Percentiles rank a stretch among this genome's conserved stretches.
These are phyloP conservation scores for Drosophila leontia DNA, from an alignment of 1,140 invertebrate genomes.

Conservation along the genomic window DNA sequence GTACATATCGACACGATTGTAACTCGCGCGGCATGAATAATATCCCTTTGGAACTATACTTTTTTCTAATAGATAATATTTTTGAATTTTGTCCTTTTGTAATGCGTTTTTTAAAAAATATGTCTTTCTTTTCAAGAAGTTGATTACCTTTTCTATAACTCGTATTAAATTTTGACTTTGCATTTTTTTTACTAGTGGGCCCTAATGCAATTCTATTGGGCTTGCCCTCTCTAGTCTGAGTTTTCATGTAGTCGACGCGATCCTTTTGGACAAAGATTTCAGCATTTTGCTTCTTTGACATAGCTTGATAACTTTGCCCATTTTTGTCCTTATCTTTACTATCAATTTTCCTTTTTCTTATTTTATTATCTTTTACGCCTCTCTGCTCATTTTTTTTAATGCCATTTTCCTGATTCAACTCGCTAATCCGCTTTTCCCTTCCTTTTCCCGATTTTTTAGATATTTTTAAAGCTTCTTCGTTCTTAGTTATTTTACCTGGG, in stretches of 20 bases:
- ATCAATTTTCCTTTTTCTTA: neutral
- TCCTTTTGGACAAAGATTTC: neutral
- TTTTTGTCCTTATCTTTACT: neutral
- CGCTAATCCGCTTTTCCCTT: neutral
- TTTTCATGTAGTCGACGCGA: neutral
- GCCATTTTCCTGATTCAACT: neutral
- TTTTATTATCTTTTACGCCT: neutral
- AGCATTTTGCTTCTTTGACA: neutral
- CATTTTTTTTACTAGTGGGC: neutral
- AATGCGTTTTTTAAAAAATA: neutral
- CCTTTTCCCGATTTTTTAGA: neutral
- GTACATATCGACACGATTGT: conserved; percentile 48
- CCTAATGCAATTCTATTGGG: neutral
- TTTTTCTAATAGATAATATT: neutral
- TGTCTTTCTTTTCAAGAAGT: neutral
- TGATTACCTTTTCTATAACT: neutral
- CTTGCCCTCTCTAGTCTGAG: neutral
- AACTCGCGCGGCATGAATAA: neutral
- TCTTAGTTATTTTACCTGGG: neutral
- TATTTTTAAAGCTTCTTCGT: neutral
- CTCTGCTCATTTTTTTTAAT: neutral
- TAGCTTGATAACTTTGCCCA: neutral
- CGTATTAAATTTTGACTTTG: neutral
- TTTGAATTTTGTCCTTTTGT: neutral
- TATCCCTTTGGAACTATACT: neutral